These are phyloP conservation scores for Cyphomyrmex costatus DNA, from an alignment of 1,140 invertebrate genomes.

Conservation along the genomic window DNA sequence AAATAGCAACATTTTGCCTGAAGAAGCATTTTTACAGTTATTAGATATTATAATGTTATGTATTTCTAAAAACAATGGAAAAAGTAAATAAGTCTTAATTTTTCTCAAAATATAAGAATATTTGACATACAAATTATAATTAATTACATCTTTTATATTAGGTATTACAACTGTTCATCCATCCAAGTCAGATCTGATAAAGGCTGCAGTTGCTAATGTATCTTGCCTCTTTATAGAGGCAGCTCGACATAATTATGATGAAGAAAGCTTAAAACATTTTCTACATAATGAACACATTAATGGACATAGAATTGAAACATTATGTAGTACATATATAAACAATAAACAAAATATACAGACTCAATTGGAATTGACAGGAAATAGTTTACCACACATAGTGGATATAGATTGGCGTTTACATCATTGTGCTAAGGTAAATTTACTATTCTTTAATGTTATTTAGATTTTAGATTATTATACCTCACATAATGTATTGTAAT, in stretches of 20 bases:
- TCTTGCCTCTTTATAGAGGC: constrained; percentile 84
- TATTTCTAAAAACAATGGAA: constrained; percentile 75
- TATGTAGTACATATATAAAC: constrained; percentile 82
- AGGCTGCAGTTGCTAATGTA: constrained; percentile 83
- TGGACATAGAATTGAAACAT: constrained; percentile 77
- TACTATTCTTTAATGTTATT: constrained; percentile 9
- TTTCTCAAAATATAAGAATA: not conserved
- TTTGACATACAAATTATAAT: constrained; percentile 34
- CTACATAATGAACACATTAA: constrained; percentile 78
- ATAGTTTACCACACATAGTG: constrained; percentile 88
- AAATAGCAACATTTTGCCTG: constrained; percentile 79
- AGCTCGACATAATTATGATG: constrained; percentile 81
- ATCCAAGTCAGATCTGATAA: constrained; percentile 83
- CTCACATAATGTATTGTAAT: constrained; percentile 27
- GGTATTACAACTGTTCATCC: constrained; percentile 74
- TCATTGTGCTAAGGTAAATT: constrained; percentile 87
- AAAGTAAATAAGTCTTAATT: constrained; percentile 59
- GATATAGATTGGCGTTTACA: constrained; percentile 90
- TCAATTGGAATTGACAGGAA: constrained; percentile 85
- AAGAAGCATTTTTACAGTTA: constrained; percentile 81
- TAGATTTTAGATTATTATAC: not conserved
- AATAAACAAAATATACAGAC: constrained; percentile 82
- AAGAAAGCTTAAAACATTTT: constrained; percentile 80
- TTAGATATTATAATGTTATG: constrained; percentile 79
- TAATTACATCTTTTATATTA: constrained; percentile 58